These are phyloP conservation scores for Ranitomeya variabilis DNA, from an alignment of 2,113 vertebrate genomes.

Conservation along the genomic window DNA sequence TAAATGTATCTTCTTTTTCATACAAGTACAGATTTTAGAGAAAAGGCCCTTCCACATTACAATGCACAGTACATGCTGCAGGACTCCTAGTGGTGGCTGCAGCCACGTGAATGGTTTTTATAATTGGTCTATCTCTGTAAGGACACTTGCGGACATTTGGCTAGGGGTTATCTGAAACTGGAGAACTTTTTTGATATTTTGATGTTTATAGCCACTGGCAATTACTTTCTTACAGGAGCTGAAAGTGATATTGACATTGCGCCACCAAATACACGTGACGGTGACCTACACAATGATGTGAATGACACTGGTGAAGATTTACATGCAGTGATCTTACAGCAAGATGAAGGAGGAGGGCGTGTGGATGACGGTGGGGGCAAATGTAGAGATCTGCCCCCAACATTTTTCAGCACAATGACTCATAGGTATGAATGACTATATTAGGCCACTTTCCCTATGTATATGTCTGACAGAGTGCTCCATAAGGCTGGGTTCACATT, in stretches of 20 bases:
- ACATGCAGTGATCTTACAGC: background rate
- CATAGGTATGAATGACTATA: slow-evolving; percentile 82
- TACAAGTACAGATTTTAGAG: too few relatives aligned
- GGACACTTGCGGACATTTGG: background rate
- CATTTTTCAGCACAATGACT: slow-evolving; percentile 96
- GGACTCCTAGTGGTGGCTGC: too few relatives aligned
- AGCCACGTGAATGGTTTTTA: too few relatives aligned
- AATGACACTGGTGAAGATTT: background rate
- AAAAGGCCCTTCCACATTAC: too few relatives aligned
- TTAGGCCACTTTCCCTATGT: background rate
- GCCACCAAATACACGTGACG: background rate
- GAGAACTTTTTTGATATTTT: too few relatives aligned
- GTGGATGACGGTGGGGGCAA: slow-evolving; percentile 56
- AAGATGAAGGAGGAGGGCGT: slow-evolving; percentile 49
- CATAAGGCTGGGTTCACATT: too few relatives aligned
- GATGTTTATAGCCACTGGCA: background rate
- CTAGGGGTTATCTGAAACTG: too few relatives aligned
- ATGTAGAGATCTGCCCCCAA: slow-evolving; percentile 70
- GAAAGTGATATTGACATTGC: background rate
- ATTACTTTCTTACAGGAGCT: background rate
- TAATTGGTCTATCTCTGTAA: too few relatives aligned
- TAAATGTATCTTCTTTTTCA: too few relatives aligned
- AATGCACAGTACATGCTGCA: too few relatives aligned
- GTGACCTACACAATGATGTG: background rate
- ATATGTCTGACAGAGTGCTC: too few relatives aligned